Base-by-base conservation (phyloP, 2,113 vertebrate species). In the Notiomystis cincta region DNA sequence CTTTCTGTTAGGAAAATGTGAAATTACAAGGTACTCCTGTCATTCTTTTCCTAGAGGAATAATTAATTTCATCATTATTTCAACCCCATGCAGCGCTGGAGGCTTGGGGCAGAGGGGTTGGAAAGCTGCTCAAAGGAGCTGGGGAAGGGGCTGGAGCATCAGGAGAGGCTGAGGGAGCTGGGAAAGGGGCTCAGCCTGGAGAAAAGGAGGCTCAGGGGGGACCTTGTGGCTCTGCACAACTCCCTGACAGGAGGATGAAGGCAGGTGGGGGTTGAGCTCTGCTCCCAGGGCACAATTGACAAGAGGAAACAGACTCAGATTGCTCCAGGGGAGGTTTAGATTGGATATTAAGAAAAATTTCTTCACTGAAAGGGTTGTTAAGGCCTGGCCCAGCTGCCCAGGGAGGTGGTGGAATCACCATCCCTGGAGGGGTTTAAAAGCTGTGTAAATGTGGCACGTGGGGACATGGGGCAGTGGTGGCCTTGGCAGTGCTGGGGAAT, bases 231-330 rank as follows among this genome's bases (percentile, higher is more conserved):
- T 67, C 38, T 64, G 24, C 47, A 30, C 21, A 60, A 4, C 11
- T 61, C 54, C 21, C 53, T 35, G n/a, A n/a, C n/a, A 60, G 38
- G 53, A 67, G n/a, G 9, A 6, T 9, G 13, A 19, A 62, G n/a
- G 5, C 28, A 13, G 16, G n/a, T 3, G 3, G 3, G 6, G 2
- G 2, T 23, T 1, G 0, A 24, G 8, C 4, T 69, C 17, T 27
- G 17, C 40, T 69, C 30, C n/a, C 47, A 53, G 17, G 13, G 9
- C 58, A 30, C 11, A 72, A 13, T 4, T 7, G 27, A 15, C 25
- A 45, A 5, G 44, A 50, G 37, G 7, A 57, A 44, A 73, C 0
- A 0, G 31, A 44, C 51, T 81, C 27, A 45, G 35, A 20, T 19
- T 54, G 14, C 11, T 17, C 25, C 30, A 47, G 15, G n/a, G 18